Evolutionary conservation across 1,140 invertebrate genomes (phyloP), one percentile per base, ranked within the genome.

Genomic region (Zaprionus tsacasi): DNA sequence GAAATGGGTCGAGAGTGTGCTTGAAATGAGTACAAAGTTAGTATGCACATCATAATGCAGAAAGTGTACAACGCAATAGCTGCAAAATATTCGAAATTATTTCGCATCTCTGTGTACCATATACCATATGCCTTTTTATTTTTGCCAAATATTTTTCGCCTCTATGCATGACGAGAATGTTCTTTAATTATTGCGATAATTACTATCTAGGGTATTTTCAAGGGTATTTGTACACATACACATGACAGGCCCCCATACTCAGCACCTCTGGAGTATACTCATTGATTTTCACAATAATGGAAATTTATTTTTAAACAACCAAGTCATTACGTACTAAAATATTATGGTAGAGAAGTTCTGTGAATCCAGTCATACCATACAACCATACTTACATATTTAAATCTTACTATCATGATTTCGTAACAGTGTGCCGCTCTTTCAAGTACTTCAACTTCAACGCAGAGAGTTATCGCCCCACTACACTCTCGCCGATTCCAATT

Each of bases 381-480:
- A 12, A 3, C 6, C 7, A 30, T 30, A 30, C 27, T 0, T 30
- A 30, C 27, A 30, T 40, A 17, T 48, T 10, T 17, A 15, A 48
- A 21, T 48, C 45, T 25, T 8, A 55, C 4, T 13, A 13, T 56
- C 13, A 65, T 56, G 21, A 55, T 65, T 36, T 55, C 63, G 61
- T 21, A 40, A 50, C 12, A 48, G 17, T 35, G 33, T 60, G 56
- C 59, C 64, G 33, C 17, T 13, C 11, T 68, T 15, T 10, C 21
- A 5, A 54, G 70, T 57, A 78, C 52, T 48, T 43, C 38, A 67
- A 77, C 56, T 67, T 64, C 15, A 33, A 67, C 67, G 48, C 54
- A 64, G 40, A 43, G 78, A 38, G 60, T 71, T 56, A 57, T 40
- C 40, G 66, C 21, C 48, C 21, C 21, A 21, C 21, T 21, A 15